Percentiles rank a stretch among this genome's conserved stretches.
These are phyloP conservation scores for Myxocyprinus asiaticus DNA, from an alignment of 2,113 vertebrate species.

Conservation along the genomic window DNA sequence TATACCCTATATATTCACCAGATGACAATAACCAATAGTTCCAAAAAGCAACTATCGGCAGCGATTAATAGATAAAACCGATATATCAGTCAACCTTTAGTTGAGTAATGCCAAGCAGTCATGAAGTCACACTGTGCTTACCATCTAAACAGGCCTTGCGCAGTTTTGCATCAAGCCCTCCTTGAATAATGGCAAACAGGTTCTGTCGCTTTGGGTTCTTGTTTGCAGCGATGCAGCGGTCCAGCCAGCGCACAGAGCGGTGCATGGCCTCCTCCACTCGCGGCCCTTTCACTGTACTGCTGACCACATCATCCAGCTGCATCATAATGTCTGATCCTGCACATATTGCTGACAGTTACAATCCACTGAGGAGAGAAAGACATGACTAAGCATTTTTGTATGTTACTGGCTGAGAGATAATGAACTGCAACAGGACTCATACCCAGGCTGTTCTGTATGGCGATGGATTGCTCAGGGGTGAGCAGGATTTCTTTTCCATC, in stretches of 20 bases:
- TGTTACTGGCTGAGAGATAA: not conserved
- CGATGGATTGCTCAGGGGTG: slow-evolving; percentile 86
- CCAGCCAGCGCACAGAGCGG: slow-evolving; percentile 89
- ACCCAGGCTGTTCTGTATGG: slow-evolving; percentile 92
- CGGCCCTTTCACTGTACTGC: slow-evolving; percentile 85
- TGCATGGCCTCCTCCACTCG: slow-evolving; percentile 90
- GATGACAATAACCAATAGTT: too few species aligned
- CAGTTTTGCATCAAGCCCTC: slow-evolving; percentile 81
- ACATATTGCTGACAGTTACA: not conserved
- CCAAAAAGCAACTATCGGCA: too few species aligned
- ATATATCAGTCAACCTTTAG: too few species aligned
- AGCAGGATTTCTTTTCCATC: slow-evolving; percentile 84
- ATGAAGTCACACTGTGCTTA: slow-evolving; percentile 50
- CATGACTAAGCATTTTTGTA: not conserved
- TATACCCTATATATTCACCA: too few species aligned
- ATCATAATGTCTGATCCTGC: slow-evolving; percentile 94
- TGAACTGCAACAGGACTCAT: slow-evolving; percentile 12
- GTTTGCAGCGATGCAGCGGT: slow-evolving; percentile 87
- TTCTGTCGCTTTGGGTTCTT: slow-evolving; percentile 79
- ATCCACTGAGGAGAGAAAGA: not conserved
- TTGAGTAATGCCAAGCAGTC: too few species aligned
- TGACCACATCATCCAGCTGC: slow-evolving; percentile 94
- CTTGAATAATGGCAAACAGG: slow-evolving; percentile 92
- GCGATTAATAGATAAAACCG: too few species aligned
- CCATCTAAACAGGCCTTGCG: slow-evolving; percentile 83